Base-by-base conservation (phyloP, 2,888 invertebrate species). In the Aphrophora alni region DNA sequence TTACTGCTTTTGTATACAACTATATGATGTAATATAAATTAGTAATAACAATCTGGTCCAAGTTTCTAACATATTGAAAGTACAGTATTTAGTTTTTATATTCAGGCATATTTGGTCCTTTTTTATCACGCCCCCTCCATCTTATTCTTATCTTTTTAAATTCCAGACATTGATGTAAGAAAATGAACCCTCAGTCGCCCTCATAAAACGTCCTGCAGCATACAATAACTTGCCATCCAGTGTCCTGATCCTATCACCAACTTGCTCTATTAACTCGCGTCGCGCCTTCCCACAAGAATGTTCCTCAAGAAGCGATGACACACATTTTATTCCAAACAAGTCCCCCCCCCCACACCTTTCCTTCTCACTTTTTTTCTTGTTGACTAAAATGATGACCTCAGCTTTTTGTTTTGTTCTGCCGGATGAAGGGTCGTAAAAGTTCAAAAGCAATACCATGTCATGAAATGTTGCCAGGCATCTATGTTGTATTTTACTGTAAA, bases 301-400 rank as follows among this genome's bases (percentile, higher is more conserved):
- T 21, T 14, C 59, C 4, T 8, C 59, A 3, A 21, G 59, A 59
- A 21, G 1, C 59, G 59, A 59, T 59, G 21, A 21, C 59, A 59
- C 21, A 59, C 59, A 59, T 59, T 59, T 59, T 59, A 59, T 59
- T n/a, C n/a, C n/a, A n/a, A n/a, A n/a, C n/a, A n/a, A n/a, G n/a
- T n/a, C n/a, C n/a, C 59, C 59, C 59, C 59, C 21, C 59, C 59
- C 59, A n/a, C 59, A n/a, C 59, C n/a, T 59, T 21, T 5, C 21
- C 14, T 5, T 5, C 59, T 21, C 7, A 21, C 21, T 21, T 59
- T 59, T 59, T 59, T 59, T n/a, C n/a, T n/a, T 59, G 59, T 21
- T 21, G 12, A 59, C 8, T 44, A 44, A 44, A 44, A 44, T 44
- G 21, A 59, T 21, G 59, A 21, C 2, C 21, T 21, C 1, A 59